Evolutionary conservation across 2,113 vertebrate genomes (phyloP), one percentile per base, ranked within the genome.

Genomic region (Pygoscelis antarcticus): DNA sequence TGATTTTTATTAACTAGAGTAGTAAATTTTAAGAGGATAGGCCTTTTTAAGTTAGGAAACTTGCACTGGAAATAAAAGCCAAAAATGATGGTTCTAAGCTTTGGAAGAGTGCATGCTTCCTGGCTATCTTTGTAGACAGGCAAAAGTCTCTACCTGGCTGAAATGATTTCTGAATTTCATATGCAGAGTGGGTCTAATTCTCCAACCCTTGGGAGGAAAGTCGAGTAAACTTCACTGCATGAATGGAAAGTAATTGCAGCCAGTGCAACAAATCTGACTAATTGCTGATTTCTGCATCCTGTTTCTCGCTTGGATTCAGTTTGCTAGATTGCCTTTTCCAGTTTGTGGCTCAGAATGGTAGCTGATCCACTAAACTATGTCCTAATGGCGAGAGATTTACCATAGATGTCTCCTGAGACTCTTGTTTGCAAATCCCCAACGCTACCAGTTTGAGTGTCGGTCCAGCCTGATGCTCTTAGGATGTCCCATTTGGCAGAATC

Each of bases 221-320:
- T 25, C 3, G 16, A 89, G 49, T 69, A 77, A 93, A 92, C 79
- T 78, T 78, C 58, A 57, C 75, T 85, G 57, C 38, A 36, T 52
- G 87, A 92, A 64, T 72, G 68, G 95, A 46, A 95, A 90, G 51
- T 71, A 80, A 81, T 62, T 93, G 91, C 82, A 92, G 81, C 25
- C 74, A 62, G 58, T 89, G 78, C 93, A 91, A 34, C 58, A 91
- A 94, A 96, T 91, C 81, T 91, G 80, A 83, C 96, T 92, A 69
- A 93, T 76, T 79, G 81, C 75, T 60, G 20, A 32, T 66, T 82
- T 60, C 70, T 87, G 75, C 58, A 58, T 84, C 70, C 84, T 21
- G 40, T 54, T 75, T 85, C 68, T 68, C 0, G 3, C 55, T 58
- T 62, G 71, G 55, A 13, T 70, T 76, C 22, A 1, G 69, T 84